Conservation (phyloP, 1,140 invertebrate genomes). For the Sesamia nonagrioides region DNA sequence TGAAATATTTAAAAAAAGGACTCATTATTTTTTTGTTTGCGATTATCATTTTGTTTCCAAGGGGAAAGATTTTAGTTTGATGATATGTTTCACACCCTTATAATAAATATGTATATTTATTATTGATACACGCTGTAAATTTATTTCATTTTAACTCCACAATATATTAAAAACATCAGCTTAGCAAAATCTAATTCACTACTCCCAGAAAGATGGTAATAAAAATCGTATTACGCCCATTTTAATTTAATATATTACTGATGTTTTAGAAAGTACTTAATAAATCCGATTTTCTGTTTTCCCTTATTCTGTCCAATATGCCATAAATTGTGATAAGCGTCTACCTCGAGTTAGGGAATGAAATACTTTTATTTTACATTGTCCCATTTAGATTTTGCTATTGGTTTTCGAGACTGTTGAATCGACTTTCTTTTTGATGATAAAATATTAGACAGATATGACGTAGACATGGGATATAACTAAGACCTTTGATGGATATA, state of each 20-base stretch:
- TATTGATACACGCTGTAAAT: not conserved
- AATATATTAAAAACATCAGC: conserved; percentile 62
- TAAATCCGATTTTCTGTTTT: conserved; percentile 73
- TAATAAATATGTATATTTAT: not conserved
- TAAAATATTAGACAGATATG: conserved; percentile 5
- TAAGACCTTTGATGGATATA: conserved; percentile 1
- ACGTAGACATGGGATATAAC: not conserved
- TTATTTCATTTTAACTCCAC: conserved; percentile 29
- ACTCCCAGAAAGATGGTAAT: conserved; percentile 60
- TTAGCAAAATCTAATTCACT: conserved; percentile 69
- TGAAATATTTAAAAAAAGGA: too few relatives aligned
- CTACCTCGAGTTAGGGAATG: conserved; percentile 40
- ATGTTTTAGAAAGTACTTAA: conserved; percentile 64
- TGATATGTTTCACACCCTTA: not conserved
- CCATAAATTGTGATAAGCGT: conserved; percentile 80
- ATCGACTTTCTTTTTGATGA: conserved; percentile 34
- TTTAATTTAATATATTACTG: conserved; percentile 75
- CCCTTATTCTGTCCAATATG: conserved; percentile 65
- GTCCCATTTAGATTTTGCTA: conserved; percentile 33
- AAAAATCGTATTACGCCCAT: conserved; percentile 75
- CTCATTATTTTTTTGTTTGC: too few relatives aligned
- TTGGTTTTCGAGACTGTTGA: conserved; percentile 27
- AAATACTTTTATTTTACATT: conserved; percentile 49
- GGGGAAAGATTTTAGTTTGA: too few relatives aligned
- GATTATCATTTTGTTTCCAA: too few relatives aligned